Evolutionary conservation across 2,797 vertebrate species (phyloP).

Genomic region (Enteromius trimaculatus): DNA sequence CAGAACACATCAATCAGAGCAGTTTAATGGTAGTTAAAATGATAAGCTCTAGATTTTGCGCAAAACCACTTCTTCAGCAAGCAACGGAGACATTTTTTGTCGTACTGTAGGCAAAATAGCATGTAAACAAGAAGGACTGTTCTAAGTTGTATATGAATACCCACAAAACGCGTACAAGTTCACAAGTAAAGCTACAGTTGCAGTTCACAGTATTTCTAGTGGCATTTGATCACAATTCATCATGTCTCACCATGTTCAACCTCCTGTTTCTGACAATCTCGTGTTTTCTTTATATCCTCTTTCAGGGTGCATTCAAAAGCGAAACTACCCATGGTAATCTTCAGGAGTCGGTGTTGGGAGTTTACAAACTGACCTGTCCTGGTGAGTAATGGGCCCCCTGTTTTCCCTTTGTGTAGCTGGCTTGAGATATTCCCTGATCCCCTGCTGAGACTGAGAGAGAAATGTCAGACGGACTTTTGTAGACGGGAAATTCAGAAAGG

Average conservation of each 20-base stretch:
- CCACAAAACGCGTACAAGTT: not conserved
- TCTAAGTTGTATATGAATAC: not conserved
- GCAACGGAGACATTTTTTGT: not conserved
- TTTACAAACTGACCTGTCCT: constrained; percentile 46
- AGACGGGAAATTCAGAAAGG: constrained; percentile 41
- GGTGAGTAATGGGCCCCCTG: constrained; percentile 33
- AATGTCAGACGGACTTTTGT: constrained; percentile 45
- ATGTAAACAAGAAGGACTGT: not conserved
- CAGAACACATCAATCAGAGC: not conserved
- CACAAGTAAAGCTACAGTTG: not conserved
- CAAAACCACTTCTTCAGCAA: not conserved
- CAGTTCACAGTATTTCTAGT: not conserved
- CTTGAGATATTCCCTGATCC: constrained; percentile 39
- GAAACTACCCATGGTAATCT: constrained; percentile 24
- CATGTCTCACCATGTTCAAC: constrained; percentile 40
- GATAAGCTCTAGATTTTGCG: not conserved
- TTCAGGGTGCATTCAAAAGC: constrained; percentile 26
- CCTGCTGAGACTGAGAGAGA: constrained; percentile 37
- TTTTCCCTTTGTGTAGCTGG: constrained; percentile 30
- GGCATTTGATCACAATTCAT: constrained; percentile 27
- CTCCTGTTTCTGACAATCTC: constrained; percentile 38
- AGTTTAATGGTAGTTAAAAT: not conserved
- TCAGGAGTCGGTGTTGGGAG: constrained; percentile 20
- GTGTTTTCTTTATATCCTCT: constrained; percentile 21
- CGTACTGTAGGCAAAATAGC: not conserved